Base-by-base conservation (phyloP, 2,113 vertebrate species). In the Carassius auratus region DNA sequence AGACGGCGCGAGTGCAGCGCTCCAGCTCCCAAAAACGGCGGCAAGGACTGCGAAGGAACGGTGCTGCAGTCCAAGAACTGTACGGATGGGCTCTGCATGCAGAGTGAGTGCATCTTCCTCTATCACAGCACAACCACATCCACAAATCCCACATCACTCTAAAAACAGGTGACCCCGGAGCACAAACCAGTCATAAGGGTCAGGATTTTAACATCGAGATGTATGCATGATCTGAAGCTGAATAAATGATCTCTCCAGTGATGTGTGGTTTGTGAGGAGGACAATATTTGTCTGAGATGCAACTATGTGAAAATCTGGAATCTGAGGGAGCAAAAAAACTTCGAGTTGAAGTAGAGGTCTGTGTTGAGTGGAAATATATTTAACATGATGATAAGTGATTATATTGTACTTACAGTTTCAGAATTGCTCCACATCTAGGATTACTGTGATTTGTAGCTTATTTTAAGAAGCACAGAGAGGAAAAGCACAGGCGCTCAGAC, bases 11-110 rank as follows among this genome's bases (percentile, higher is more conserved):
- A 99, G 89, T 99, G 98, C 93, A 92, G 90, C 0, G 96, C 96
- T 0, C 98, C 98, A 0, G 96, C 97, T 0, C 97, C 98, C 4
- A 98, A 97, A 94, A 98, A 97, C 0, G 98, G 98, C 13, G 98
- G 98, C 1, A 99, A 97, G 89, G 98, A 99, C 94, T 99, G 98
- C 0, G 97, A 98, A n/a, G 98, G 98, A 69, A 94, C 95, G 68
- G 96, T 98, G 84, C 93, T 99, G 81, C 97, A 98, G 91, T 98
- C 98, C 93, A 97, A 99, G 95, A 99, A 99, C 95, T 99, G 98
- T 93, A 99, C 98, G 0, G 97, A 99, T 5, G 97, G 97, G 66
- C 96, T 99, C 85, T 99, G 98, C 92, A 99, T 99, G 98, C 98
- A 99, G 93, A 96, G 98, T 99, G 94, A 98, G 98, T 96, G 90